A percentile compares a stretch with the other conserved stretches of the same genome.
Evolutionary conservation across 2,888 invertebrate species (phyloP).

Genomic region (Zaprionus lineosus): DNA sequence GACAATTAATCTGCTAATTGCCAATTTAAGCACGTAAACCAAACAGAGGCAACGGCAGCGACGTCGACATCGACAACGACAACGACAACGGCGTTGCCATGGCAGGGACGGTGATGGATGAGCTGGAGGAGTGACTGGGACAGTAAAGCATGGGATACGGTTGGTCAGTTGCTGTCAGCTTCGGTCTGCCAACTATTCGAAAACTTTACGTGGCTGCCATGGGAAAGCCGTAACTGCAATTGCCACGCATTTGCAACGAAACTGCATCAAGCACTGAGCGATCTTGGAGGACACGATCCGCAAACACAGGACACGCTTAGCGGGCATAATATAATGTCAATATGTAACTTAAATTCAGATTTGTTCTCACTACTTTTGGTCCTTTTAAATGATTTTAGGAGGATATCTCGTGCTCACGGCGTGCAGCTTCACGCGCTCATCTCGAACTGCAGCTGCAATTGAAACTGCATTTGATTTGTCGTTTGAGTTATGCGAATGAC

Average conservation of each 20-base stretch:
- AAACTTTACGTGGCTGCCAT: constrained; percentile 39
- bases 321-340: no score
- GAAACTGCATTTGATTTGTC: constrained; percentile 64
- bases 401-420: no score
- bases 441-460: constrained; percentile 8
- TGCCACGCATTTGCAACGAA: constrained; percentile 17
- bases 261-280: neutral
- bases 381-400: no score
- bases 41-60: constrained; percentile 62
- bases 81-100: constrained; percentile 1
- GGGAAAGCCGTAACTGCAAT: no score
- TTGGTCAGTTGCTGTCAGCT: constrained; percentile 28
- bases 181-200: constrained; percentile 48
- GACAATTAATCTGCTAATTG: constrained; percentile 78
- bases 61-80: constrained; percentile 14
- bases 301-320: neutral
- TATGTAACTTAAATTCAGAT: no score
- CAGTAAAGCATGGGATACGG: neutral
- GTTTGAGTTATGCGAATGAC: constrained; percentile 56
- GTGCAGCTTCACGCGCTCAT: no score
- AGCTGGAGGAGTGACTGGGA: neutral
- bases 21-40: constrained; percentile 78
- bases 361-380: no score
- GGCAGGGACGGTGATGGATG: neutral
- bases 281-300: neutral